phyloP scores from a whole-genome alignment of 2,797 vertebrate species.

The Galaxias olidus region DNA sequence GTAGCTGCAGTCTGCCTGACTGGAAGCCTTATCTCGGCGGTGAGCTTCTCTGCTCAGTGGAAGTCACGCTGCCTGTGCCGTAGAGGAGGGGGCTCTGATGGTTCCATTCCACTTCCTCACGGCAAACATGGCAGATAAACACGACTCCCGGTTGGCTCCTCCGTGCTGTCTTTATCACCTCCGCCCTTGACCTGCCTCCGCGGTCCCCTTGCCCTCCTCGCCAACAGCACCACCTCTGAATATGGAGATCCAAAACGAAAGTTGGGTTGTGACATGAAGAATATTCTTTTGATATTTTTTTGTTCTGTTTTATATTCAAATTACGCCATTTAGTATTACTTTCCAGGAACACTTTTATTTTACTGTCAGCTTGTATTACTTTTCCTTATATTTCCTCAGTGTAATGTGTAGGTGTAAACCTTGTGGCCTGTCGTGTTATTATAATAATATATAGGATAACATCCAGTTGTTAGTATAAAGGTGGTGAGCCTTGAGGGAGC shows the following conservation, averaged over 20 bases:
- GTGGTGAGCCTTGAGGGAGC: conserved; percentile 62
- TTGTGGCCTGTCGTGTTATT: conserved; percentile 1
- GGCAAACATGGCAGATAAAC: conserved; percentile 53
- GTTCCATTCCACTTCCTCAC: conserved; percentile 59
- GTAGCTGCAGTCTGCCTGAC: conserved; percentile 48
- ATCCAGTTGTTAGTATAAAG: conserved; percentile 51
- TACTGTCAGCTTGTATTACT: no score
- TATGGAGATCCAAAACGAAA: no score
- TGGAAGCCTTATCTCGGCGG: conserved; percentile 65
- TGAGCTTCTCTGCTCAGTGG: conserved; percentile 53
- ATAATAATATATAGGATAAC: conserved; percentile 60
- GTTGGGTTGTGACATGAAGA: no score
- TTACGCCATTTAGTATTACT: no score
- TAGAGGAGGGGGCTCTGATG: conserved; percentile 29
- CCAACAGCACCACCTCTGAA: conserved; percentile 12
- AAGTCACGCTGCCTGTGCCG: conserved; percentile 59
- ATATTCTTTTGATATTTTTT: no score
- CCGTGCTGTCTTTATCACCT: conserved; percentile 50
- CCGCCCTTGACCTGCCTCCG: conserved; percentile 26
- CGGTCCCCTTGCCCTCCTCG: conserved; percentile 17
- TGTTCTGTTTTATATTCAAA: no score
- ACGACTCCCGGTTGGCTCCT: conserved; percentile 53
- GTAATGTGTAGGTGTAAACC: conserved; percentile 37
- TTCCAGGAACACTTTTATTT: no score
- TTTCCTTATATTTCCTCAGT: neutral